Evolutionary conservation across 2,888 invertebrate species (phyloP), one percentile per base, ranked within the genome.

Genomic region (Chelonus formosanus): DNA sequence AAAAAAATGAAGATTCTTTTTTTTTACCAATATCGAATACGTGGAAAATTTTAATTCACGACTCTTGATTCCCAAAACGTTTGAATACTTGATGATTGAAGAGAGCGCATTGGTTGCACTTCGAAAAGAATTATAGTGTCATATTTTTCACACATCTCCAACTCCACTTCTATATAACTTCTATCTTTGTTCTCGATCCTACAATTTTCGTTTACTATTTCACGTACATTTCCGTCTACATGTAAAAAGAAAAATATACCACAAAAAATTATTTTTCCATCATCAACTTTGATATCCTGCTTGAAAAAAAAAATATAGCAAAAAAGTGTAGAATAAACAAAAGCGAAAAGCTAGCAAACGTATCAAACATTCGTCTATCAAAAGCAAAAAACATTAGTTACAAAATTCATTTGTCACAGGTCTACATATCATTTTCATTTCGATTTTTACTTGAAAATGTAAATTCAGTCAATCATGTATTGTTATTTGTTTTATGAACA

Each of bases 261-360:
- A 8, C 54, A n/a, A 53, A 53, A 36, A 54, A 40, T 40, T 40
- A 40, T 6, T n/a, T 36, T 54, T 54, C 10, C 10, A 54, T 54
- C 10, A 54, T 54, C 36, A 40, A 40, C 40, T 40, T 40, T 40
- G 40, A 40, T 40, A 6, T 6, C 40, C 20, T 20, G 20, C 20
- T 20, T 20, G 20, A 48, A 48, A 48, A 10, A 20, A 48, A n/a
- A 48, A 48, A 48, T n/a, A n/a, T 20, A 20, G n/a, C 3, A 48
- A 20, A 48, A 48, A n/a, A 5, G n/a, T 10, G 10, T 20, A 20
- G 20, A 48, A 10, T 20, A 48, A 48, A 40, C 40, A 40, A 40
- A 40, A 40, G 40, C 40, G 40, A 4, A 6, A 40, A 40, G 6
- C 40, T 5, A 40, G 40, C 40, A 40, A 40, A 40, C 40, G 3